Conservation (phyloP, 1,140 invertebrate species). For the Hesperophylax magnus region DNA sequence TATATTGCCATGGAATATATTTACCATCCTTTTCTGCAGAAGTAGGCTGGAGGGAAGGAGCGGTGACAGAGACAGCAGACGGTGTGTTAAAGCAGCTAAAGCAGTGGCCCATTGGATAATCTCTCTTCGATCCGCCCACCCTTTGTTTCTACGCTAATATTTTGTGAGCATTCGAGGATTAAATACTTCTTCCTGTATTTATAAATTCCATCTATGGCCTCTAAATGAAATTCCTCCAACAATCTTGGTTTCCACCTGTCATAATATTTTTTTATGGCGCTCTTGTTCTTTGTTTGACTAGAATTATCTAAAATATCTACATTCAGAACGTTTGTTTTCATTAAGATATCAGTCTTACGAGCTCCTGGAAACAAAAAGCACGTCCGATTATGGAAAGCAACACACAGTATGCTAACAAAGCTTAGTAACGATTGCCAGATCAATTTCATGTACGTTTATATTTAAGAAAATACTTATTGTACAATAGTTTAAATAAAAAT, state of each 20-base stretch:
- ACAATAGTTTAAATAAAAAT: not conserved
- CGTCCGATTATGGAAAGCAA: not conserved
- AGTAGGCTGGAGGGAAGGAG: slow-evolving; percentile 67
- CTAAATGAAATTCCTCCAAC: slow-evolving; percentile 38
- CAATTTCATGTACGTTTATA: not conserved
- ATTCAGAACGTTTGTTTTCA: slow-evolving; percentile 49
- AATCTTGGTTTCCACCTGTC: slow-evolving; percentile 43
- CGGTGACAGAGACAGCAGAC: slow-evolving; percentile 72
- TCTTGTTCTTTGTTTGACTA: slow-evolving; percentile 51
- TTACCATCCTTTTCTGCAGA: slow-evolving; percentile 77
- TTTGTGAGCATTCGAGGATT: slow-evolving; percentile 39
- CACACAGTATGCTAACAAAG: slow-evolving; percentile 14
- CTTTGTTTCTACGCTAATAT: slow-evolving; percentile 37
- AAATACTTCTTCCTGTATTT: slow-evolving; percentile 33
- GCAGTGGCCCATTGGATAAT: slow-evolving; percentile 84
- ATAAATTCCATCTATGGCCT: slow-evolving; percentile 39
- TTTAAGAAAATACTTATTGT: not conserved
- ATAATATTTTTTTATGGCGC: slow-evolving; percentile 50
- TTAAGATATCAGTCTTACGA: slow-evolving; percentile 56
- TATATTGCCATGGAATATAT: no score
- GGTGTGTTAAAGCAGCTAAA: slow-evolving; percentile 82
- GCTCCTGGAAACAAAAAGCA: slow-evolving; percentile 49
- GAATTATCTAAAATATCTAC: slow-evolving; percentile 55
- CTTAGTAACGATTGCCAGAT: not conserved
- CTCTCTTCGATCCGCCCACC: slow-evolving; percentile 47